A percentile compares a stretch with the other conserved stretches of the same genome.
Conservation (phyloP, 2,888 invertebrate species). For the Lepidocyrtoides sp. region DNA sequence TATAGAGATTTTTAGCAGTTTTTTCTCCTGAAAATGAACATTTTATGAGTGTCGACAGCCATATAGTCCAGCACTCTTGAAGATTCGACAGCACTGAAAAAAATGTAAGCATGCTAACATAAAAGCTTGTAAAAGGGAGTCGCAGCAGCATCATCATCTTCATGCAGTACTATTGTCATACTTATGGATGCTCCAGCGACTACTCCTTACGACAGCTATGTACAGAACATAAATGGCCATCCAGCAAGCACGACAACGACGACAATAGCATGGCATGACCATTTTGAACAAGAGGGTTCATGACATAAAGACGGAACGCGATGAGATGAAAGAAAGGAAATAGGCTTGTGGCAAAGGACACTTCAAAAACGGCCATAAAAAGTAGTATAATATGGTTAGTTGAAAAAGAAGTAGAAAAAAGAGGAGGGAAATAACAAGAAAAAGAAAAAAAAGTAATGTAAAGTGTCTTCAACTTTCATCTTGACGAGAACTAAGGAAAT, state of each 20-base stretch:
- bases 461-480: slow-evolving; percentile 77
- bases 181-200: slow-evolving; percentile 1
- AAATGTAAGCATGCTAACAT: slow-evolving; percentile 23
- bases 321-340: slow-evolving; percentile 78
- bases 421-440: slow-evolving; percentile 32
- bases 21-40: slow-evolving; percentile 73
- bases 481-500: slow-evolving; percentile 72
- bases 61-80: slow-evolving; percentile 21
- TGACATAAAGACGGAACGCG: slow-evolving; percentile 64
- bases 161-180: not conserved
- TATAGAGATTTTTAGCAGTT: slow-evolving; percentile 75
- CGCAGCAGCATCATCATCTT: slow-evolving; percentile 9
- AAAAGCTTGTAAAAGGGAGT: slow-evolving; percentile 17
- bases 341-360: slow-evolving; percentile 81
- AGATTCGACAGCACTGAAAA: slow-evolving; percentile 1
- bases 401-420: slow-evolving; percentile 61
- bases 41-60: slow-evolving; percentile 77
- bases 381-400: slow-evolving; percentile 78
- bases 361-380: slow-evolving; percentile 78
- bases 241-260: slow-evolving; percentile 18
- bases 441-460: slow-evolving; percentile 68
- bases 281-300: slow-evolving; percentile 73
- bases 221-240: slow-evolving; percentile 14
- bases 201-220: not conserved
- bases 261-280: slow-evolving; percentile 50